Percentiles rank a stretch among this genome's conserved stretches.
Evolutionary conservation across 1,140 invertebrate species (phyloP).

Genomic region (Glossosoma conforme): DNA sequence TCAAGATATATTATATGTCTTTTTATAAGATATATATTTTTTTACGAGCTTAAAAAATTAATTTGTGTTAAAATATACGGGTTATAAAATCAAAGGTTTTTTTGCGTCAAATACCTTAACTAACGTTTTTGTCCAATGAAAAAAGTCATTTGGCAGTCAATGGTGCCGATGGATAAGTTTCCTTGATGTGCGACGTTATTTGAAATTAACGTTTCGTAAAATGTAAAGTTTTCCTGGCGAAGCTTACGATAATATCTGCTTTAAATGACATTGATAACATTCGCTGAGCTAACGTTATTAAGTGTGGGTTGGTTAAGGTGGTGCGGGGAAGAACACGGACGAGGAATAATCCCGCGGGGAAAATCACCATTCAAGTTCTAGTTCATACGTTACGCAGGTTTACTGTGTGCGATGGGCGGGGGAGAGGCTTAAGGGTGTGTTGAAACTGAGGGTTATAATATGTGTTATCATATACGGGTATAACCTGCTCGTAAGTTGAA

Average conservation of each 20-base stretch:
- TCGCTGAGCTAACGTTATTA: slow-evolving; percentile 5
- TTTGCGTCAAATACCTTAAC: not conserved
- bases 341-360: slow-evolving; percentile 6
- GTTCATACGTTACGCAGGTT: no score
- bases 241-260: slow-evolving; percentile 20
- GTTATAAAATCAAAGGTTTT: no score
- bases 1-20: no score
- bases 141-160: not conserved
- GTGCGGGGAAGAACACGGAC: not conserved
- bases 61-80: no score
- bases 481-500: no score
- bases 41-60: no score
- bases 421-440: no score
- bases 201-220: slow-evolving; percentile 12
- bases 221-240: slow-evolving; percentile 13
- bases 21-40: no score
- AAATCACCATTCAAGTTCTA: no score
- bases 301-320: slow-evolving; percentile 1
- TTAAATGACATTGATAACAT: not conserved
- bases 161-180: not conserved
- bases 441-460: no score
- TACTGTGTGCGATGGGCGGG: no score
- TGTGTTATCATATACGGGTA: no score
- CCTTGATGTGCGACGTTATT: slow-evolving; percentile 18
- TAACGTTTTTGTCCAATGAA: not conserved